Evolutionary conservation across 2,888 invertebrate genomes (phyloP), one percentile per base, ranked within the genome.

Genomic region (Andrena bucephala): DNA sequence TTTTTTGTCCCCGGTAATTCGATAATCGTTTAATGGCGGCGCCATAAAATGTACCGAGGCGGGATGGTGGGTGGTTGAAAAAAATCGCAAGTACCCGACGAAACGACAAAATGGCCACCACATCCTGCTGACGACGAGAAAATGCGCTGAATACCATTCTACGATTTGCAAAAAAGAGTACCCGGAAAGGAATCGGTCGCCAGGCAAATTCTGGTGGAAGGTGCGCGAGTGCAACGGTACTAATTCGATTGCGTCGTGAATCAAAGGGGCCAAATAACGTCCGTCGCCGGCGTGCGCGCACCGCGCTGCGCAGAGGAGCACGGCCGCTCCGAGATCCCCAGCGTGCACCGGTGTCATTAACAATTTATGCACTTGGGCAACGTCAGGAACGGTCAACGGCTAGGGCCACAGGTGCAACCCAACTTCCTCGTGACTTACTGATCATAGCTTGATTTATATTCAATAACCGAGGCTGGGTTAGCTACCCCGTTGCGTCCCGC

Each of bases 401-500:
- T 70, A 62, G 20, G 77, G 68, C 75, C 68, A 54, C 79, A 83
- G 73, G 79, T 73, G 84, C 59, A 54, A 5, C 57, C 31, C 63
- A 82, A 84, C 82, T 86, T 87, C 57, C 77, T 87, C 81, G 86
- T 90, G 88, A 90, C 89, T 89, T 90, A 88, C 84, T 67, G 89
- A 88, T 87, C 86, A 80, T 73, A 81, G 77, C 65, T 85, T 89
- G 91, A 91, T 90, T 91, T 91, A 89, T 89, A 91, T 91, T 90
- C 89, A 91, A 91, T 90, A 90, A 90, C 87, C 87, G 42, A 84
- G 83, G 24, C 81, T 82, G 84, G 86, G 87, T 85, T 90, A 87
- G 89, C 87, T 89, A 87, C 88, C 76, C 77, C 63, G 71, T 70
- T 63, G 73, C 57, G 0, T 66, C 63, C 68, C 74, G 77, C 81